Evolutionary conservation across 2,797 vertebrate genomes (phyloP).

Genomic region (Oreochromis mossambicus): DNA sequence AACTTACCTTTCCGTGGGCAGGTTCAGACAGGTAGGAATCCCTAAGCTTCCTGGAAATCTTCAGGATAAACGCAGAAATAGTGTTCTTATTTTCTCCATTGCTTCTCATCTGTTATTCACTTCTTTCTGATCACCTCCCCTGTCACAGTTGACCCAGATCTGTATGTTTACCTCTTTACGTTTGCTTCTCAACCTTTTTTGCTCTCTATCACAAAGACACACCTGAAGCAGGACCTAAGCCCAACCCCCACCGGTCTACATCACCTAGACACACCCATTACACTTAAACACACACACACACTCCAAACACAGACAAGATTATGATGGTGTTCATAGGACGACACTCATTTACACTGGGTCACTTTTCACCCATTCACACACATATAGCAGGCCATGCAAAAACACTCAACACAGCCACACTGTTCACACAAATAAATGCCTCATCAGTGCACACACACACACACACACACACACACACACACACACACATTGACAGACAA

Average conservation of each 20-base stretch:
- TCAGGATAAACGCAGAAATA: slow-evolving; percentile 43
- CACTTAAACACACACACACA: slow-evolving; percentile 31
- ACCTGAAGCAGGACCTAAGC: slow-evolving; percentile 71
- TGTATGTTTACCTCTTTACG: background rate
- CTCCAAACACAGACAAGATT: background rate
- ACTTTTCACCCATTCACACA: background rate
- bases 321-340: background rate
- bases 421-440: slow-evolving; percentile 9
- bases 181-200: background rate
- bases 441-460: background rate
- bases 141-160: background rate
- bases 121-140: background rate
- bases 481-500: slow-evolving; percentile 31
- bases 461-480: slow-evolving; percentile 2
- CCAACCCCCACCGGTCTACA: slow-evolving; percentile 51
- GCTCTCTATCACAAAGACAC: slow-evolving; percentile 40
- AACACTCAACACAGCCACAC: background rate
- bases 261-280: slow-evolving; percentile 66
- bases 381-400: background rate
- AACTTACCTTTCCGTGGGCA: slow-evolving; percentile 64
- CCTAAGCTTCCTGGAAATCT: slow-evolving; percentile 72
- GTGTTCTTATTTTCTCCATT: slow-evolving; percentile 23
- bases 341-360: background rate
- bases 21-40: slow-evolving; percentile 68
- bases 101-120: slow-evolving; percentile 42